A percentile compares a stretch with the other conserved stretches of the same genome.
These are phyloP conservation scores for Lithophane ornitopus DNA, from an alignment of 2,888 invertebrate genomes.

Conservation along the genomic window DNA sequence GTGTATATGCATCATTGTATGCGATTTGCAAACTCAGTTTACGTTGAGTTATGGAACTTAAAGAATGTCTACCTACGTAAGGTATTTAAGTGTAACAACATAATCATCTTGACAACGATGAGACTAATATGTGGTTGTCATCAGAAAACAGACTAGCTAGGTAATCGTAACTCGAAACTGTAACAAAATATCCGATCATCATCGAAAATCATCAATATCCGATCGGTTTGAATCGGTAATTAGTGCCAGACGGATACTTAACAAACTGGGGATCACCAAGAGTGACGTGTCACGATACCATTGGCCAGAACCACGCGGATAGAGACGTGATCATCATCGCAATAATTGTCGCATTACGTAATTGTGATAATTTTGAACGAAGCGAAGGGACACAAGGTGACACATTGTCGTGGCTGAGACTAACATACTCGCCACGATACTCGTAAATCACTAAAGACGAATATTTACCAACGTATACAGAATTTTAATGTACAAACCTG, in stretches of 20 bases:
- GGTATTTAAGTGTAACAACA: background rate
- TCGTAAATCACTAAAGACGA: conserved; percentile 41
- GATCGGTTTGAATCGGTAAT: conserved; percentile 36
- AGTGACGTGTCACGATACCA: conserved; percentile 51
- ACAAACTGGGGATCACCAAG: conserved; percentile 53
- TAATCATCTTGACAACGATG: background rate
- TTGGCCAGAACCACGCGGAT: conserved; percentile 41
- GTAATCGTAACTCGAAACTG: background rate
- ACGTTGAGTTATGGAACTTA: background rate
- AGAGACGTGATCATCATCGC: conserved; percentile 61
- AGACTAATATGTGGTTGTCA: background rate
- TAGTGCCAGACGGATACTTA: conserved; percentile 18
- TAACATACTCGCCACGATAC: conserved; percentile 9
- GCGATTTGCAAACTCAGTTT: conserved; percentile 15
- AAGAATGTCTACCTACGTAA: conserved; percentile 5
- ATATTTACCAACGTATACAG: conserved; percentile 16
- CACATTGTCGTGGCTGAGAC: conserved; percentile 36
- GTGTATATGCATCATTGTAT: conserved; percentile 19
- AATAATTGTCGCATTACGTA: conserved; percentile 66
- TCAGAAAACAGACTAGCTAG: background rate
- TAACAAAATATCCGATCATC: background rate
- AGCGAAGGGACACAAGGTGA: conserved; percentile 58
- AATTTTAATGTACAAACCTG: conserved; percentile 23
- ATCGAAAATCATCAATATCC: conserved; percentile 12
- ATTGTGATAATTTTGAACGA: conserved; percentile 62